These are phyloP conservation scores for Thumatha senex DNA, from an alignment of 2,888 invertebrate genomes.

Conservation along the genomic window DNA sequence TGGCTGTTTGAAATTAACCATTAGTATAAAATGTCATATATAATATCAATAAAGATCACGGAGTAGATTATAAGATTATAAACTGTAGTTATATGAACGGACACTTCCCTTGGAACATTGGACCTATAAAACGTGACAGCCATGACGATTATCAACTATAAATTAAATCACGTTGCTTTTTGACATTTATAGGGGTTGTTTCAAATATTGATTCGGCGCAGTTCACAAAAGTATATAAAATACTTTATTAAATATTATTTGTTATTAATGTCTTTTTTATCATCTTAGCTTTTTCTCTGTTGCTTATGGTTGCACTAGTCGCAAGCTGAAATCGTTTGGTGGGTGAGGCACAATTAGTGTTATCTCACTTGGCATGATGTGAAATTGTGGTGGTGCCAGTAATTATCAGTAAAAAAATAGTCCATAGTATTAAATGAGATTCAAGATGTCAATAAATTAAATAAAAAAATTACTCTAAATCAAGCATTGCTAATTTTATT, in stretches of 20 bases:
- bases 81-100: constrained; percentile 27
- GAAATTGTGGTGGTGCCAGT: too few species aligned
- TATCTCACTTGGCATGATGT: too few species aligned
- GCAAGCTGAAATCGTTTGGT: too few species aligned
- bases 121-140: constrained; percentile 15
- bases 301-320: too few species aligned
- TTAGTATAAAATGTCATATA: constrained; percentile 38
- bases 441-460: too few species aligned
- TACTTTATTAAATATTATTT: background rate
- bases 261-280: too few species aligned
- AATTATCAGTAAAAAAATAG: too few species aligned
- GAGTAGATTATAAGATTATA: constrained; percentile 32
- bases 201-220: constrained; percentile 5
- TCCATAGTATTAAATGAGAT: too few species aligned
- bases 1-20: constrained; percentile 39
- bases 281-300: too few species aligned
- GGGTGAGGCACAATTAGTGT: too few species aligned
- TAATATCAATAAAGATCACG: constrained; percentile 38
- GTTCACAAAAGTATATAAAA: constrained; percentile 6
- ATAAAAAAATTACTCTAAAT: too few species aligned
- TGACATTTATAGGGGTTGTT: constrained; percentile 12
- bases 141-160: constrained; percentile 31
- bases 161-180: constrained; percentile 18
- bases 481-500: too few species aligned
- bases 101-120: constrained; percentile 19